Evolutionary conservation across 1,140 invertebrate genomes (phyloP).

Genomic region (Ceratosolen fusciceps): DNA sequence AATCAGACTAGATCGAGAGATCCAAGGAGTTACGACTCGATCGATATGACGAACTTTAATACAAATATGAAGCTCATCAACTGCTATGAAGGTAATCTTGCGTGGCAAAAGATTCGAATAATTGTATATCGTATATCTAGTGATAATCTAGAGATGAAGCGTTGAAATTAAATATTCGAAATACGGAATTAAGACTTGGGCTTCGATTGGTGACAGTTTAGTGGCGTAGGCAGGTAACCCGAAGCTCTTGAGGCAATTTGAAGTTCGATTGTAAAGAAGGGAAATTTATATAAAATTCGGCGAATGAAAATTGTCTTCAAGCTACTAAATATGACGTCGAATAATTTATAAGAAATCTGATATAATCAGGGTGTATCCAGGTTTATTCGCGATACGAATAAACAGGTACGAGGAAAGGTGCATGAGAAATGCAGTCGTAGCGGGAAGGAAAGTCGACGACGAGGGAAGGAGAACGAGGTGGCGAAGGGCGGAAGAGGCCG

Average conservation of each 20-base stretch:
- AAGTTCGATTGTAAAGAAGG: neutral
- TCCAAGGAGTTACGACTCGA: no score
- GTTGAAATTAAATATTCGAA: no score
- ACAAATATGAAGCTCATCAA: no score
- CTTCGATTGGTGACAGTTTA: no score
- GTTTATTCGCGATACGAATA: neutral
- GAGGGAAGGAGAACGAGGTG: neutral
- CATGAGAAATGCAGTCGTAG: neutral
- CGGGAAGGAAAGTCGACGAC: no score
- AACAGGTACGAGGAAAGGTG: neutral
- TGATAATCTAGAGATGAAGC: no score
- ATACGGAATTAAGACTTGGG: no score
- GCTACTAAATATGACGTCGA: neutral
- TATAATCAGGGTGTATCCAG: neutral
- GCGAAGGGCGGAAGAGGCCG: neutral
- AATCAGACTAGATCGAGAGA: no score
- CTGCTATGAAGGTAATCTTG: no score
- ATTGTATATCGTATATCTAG: no score
- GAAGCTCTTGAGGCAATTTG: neutral
- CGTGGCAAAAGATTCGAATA: no score
- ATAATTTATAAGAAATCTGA: slow-evolving; percentile 16
- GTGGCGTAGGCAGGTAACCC: neutral
- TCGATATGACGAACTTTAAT: no score
- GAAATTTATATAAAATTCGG: neutral
- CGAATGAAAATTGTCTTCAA: neutral